These are phyloP conservation scores for Andrena hattorfiana DNA, from an alignment of 2,888 invertebrate species.

Conservation along the genomic window DNA sequence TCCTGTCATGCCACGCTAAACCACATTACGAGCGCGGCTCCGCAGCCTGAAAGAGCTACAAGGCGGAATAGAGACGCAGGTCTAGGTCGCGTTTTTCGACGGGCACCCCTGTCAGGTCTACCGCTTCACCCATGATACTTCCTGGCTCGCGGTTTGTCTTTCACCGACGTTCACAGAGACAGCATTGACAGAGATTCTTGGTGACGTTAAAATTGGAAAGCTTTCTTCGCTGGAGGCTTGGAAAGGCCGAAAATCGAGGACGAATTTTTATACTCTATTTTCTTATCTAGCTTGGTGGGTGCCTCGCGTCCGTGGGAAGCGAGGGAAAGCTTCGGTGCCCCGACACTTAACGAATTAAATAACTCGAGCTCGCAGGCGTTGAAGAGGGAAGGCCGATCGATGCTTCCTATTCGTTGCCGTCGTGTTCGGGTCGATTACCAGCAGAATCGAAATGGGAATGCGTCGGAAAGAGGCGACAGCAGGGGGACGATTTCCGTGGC, in stretches of 20 bases:
- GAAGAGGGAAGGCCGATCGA: conserved; percentile 43
- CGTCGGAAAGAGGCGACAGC: not conserved
- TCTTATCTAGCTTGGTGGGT: too few species aligned
- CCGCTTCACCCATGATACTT: not conserved
- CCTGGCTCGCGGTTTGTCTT: not conserved
- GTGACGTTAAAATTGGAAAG: too few species aligned
- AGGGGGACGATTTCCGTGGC: conserved; percentile 28
- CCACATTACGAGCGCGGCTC: conserved; percentile 76
- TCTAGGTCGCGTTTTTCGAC: conserved; percentile 49
- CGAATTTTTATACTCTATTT: too few species aligned
- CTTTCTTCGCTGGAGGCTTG: too few species aligned
- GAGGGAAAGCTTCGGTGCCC: too few species aligned
- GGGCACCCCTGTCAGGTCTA: not conserved
- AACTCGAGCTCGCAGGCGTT: conserved; percentile 2
- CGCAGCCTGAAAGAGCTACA: conserved; percentile 66
- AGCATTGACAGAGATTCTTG: too few species aligned
- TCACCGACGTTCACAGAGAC: not conserved
- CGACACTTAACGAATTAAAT: conserved; percentile 58
- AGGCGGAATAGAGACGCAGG: conserved; percentile 65
- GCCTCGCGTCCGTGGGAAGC: too few species aligned
- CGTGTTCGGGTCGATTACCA: conserved; percentile 29
- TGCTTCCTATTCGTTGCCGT: conserved; percentile 48
- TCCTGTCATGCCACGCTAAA: conserved; percentile 81
- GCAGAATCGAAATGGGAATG: conserved; percentile 26
- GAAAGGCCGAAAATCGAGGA: too few species aligned